Base-by-base conservation (phyloP, 1,140 invertebrate species). In the Panagrolaimus sp. region DNA sequence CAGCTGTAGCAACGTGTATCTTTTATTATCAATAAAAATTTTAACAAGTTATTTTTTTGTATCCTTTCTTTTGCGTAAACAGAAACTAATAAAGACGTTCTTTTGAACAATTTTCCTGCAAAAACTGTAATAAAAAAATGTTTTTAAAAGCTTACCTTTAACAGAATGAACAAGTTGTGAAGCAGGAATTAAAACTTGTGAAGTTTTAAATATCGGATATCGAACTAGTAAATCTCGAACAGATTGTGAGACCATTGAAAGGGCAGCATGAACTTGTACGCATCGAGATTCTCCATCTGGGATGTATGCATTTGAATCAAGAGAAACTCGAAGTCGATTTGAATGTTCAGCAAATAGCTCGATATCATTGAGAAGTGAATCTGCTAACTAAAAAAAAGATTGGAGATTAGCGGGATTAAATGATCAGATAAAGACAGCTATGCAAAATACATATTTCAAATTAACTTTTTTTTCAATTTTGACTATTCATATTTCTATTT, bases 151-250 rank as follows among this genome's bases (percentile, higher is more conserved):
- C 51, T 38, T 3, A 77, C 79, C 75, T 73, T 78, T 80, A 42
- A 80, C 74, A 46, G 61, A 63, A 53, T 81, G 78, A 20, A 81
- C 80, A 11, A 81, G 65, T 62, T 81, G 80, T 64, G 74, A 78
- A 63, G 77, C 71, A 31, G 79, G 71, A 48, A 82, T 69, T 44
- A 81, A 70, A 25, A 81, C 79, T 42, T 72, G 48, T n/a, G 70
- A 69, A 9, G 79, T 81, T 63, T 81, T 82, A 70, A 81, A 81
- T 8, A 77, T 51, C 14, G 69, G 72, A 70, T 82, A 69, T 20
- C 73, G 69, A 51, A 72, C 71, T 9, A 81, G 67, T 11, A 81
- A 68, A 44, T 80, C 78, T 31, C 80, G 71, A 31, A 81, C 72
- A 13, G 79, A 74, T 43, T 80, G 72, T 23, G 75, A 78, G 11